These are phyloP conservation scores for Alfaro cultratus DNA, from an alignment of 2,797 vertebrate genomes.

Conservation along the genomic window DNA sequence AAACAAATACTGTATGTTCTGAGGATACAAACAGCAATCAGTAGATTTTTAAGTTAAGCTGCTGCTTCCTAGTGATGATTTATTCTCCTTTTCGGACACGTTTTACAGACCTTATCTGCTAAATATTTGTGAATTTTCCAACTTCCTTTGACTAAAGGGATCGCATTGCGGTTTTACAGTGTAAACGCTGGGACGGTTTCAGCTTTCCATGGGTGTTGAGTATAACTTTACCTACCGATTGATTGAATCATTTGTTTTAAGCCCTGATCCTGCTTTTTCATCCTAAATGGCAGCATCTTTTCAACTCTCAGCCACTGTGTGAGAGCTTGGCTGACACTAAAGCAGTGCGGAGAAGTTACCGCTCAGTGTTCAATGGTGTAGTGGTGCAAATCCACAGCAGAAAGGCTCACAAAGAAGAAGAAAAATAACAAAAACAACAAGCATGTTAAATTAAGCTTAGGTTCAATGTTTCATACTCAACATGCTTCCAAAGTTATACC, in stretches of 20 bases:
- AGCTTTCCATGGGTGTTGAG: not conserved
- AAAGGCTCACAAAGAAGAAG: not conserved
- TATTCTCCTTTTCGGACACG: not conserved
- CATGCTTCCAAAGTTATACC: not conserved
- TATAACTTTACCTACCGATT: too few species aligned
- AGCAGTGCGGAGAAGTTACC: not conserved
- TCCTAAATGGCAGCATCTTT: not conserved
- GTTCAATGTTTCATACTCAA: not conserved
- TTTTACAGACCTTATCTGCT: not conserved
- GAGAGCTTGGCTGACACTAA: not conserved
- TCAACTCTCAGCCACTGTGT: not conserved
- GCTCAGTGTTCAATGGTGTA: not conserved
- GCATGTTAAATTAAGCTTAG: not conserved
- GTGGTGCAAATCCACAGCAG: not conserved
- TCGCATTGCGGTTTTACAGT: not conserved
- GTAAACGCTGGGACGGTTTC: not conserved
- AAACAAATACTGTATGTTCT: not conserved
- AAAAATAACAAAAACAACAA: not conserved
- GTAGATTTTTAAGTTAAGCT: not conserved
- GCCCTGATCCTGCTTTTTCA: not conserved
- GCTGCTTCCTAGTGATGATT: not conserved
- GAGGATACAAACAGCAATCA: not conserved
- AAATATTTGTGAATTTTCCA: not conserved
- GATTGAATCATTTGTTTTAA: not conserved
- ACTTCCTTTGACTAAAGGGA: not conserved